Evolutionary conservation across 2,113 vertebrate genomes (phyloP).

Genomic region (Cebidichthys violaceus): DNA sequence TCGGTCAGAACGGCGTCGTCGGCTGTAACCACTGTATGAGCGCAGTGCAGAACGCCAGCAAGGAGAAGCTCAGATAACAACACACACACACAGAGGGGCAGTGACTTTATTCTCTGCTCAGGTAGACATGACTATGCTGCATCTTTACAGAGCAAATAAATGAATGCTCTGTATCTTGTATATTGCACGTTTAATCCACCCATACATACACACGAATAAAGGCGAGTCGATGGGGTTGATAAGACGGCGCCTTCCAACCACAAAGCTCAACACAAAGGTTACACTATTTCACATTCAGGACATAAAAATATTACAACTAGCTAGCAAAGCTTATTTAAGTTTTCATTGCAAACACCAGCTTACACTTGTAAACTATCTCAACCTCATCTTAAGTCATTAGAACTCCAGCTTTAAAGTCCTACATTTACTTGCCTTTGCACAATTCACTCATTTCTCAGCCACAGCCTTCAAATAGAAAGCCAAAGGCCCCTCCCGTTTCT

Average conservation of each 20-base stretch:
- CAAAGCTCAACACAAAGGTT: too few relatives aligned
- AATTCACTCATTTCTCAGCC: background rate
- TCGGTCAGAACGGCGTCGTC: too few relatives aligned
- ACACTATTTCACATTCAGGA: background rate
- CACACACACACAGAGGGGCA: too few relatives aligned
- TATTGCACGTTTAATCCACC: too few relatives aligned
- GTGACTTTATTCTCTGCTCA: too few relatives aligned
- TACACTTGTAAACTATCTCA: background rate
- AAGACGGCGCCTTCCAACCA: background rate
- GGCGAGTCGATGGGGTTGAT: background rate
- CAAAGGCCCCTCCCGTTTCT: background rate
- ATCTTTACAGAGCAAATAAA: too few relatives aligned
- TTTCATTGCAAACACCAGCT: background rate
- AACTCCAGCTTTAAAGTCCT: background rate
- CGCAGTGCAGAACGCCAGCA: too few relatives aligned
- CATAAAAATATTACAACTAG: background rate
- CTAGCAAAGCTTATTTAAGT: background rate
- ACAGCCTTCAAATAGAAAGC: background rate
- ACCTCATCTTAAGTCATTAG: background rate
- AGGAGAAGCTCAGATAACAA: too few relatives aligned
- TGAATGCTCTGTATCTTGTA: too few relatives aligned
- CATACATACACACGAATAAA: background rate
- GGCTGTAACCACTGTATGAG: too few relatives aligned
- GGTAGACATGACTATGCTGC: too few relatives aligned
- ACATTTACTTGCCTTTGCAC: background rate